Base-by-base conservation (phyloP, 2,888 invertebrate genomes). In the Sturmia bella region DNA sequence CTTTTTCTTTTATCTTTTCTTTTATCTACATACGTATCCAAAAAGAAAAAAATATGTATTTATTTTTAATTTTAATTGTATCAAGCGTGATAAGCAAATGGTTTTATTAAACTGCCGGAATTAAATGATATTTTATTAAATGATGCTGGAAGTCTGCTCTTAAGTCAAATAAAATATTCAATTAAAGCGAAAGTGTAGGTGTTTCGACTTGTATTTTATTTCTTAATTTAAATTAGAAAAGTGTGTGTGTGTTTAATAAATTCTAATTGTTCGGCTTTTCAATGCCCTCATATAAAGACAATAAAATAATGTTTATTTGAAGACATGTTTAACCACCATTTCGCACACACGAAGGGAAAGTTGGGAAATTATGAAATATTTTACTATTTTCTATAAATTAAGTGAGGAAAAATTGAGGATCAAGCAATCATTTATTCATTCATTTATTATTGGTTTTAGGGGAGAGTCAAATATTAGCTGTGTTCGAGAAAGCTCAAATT, bases 181-280 rank as follows among this genome's bases (percentile, higher is more conserved):
- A 69, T 74, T 80, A 24, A 74, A 74, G 21, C 45, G 21, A 37
- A 66, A 57, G 79, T 69, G 74, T 80, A 69, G 74, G 80, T 74
- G 80, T 74, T 43, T 61, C n/a, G 7, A 32, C 21, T 64, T 74
- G 32, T 17, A 11, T 24, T 11, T n/a, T 56, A 32, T 54, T 41
- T 61, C 43, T 21, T 4, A n/a, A 56, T 69, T 63, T 80, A 80
- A 80, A 80, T 80, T 80, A 74, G 74, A 74, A 63, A 69, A 80
- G 68, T 56, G 79, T 73, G 72, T 64, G 56, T 32, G 57, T 17
- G 9, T 69, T 13, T 13, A 39, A 63, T 48, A 37, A 32, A 32
- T 54, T 27, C 12, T 45, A 5, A 21, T 66, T 63, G 52, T 73
- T 52, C 19, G 48, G 24, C 48, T 27, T n/a, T 66, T 75, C 19